Conservation (phyloP, 2,113 vertebrate genomes). For the Pandion haliaetus region DNA sequence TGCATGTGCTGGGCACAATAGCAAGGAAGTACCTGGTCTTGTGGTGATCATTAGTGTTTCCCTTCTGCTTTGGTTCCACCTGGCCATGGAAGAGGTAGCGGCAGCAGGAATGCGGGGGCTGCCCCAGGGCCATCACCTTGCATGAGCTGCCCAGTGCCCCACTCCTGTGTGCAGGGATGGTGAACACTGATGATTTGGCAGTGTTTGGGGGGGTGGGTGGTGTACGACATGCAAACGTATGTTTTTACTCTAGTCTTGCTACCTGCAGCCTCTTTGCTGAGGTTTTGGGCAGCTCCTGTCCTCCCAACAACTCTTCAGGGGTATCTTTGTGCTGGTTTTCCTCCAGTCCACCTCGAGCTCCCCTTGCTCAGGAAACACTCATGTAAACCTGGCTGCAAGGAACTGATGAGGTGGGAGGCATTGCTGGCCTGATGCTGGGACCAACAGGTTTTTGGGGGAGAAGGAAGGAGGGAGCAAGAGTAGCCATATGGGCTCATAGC, state of each 20-base stretch:
- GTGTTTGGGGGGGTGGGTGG: background rate
- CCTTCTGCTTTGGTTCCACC: background rate
- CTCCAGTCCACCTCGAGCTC: background rate
- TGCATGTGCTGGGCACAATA: background rate
- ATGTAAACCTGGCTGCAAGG: background rate
- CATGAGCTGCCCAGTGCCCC: background rate
- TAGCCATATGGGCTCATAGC: background rate
- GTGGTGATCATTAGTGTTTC: background rate
- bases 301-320: background rate
- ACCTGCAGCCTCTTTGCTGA: background rate
- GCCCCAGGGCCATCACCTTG: background rate
- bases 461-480: background rate
- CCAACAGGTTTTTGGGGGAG: accelerated
- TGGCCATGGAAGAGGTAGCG: background rate
- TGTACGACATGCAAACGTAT: background rate
- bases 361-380: background rate
- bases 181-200: background rate
- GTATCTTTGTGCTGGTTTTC: background rate
- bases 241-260: background rate
- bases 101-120: background rate
- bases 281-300: background rate
- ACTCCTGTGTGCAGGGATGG: background rate
- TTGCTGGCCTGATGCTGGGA: background rate
- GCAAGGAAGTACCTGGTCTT: constrained; percentile 28
- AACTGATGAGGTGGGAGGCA: accelerated